These are phyloP conservation scores for Agonum fuliginosum DNA, from an alignment of 2,888 invertebrate species.

Conservation along the genomic window DNA sequence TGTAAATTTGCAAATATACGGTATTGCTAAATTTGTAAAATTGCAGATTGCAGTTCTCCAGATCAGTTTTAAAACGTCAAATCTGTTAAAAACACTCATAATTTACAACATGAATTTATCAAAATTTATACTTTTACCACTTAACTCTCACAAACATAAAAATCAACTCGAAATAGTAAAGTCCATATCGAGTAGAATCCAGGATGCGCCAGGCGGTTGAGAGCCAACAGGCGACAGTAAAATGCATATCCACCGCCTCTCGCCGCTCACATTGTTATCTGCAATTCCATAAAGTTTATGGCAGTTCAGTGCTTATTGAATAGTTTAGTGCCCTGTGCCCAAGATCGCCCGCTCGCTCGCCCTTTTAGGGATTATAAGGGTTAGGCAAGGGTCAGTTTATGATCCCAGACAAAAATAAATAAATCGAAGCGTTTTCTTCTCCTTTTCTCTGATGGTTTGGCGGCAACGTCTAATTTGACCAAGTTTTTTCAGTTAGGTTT, in stretches of 20 bases:
- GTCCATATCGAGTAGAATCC: not conserved
- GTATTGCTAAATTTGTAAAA: too few relatives aligned
- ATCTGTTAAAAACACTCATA: not conserved
- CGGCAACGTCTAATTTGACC: constrained; percentile 13
- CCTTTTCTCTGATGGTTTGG: constrained; percentile 12
- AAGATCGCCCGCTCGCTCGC: constrained; percentile 33
- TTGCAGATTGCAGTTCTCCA: too few relatives aligned
- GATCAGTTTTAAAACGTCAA: too few relatives aligned
- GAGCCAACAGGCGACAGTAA: constrained; percentile 52
- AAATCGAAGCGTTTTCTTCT: constrained; percentile 41
- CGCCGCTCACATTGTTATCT: constrained; percentile 64
- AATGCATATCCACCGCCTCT: constrained; percentile 52
- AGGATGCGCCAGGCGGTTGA: not conserved
- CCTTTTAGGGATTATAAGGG: constrained; percentile 56
- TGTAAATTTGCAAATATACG: too few relatives aligned
- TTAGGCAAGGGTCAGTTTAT: constrained; percentile 48
- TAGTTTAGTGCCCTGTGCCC: constrained; percentile 64
- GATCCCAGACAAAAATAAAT: constrained; percentile 27
- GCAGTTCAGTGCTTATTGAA: constrained; percentile 64
- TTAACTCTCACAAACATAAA: constrained; percentile 25
- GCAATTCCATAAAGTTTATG: constrained; percentile 66
- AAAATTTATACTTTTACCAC: constrained; percentile 38
- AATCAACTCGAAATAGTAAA: not conserved
- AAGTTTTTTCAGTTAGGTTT: constrained; percentile 12
- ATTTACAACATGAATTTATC: constrained; percentile 26